Base-by-base conservation (phyloP, 2,888 invertebrate species). In the Cataglyphis livida region DNA sequence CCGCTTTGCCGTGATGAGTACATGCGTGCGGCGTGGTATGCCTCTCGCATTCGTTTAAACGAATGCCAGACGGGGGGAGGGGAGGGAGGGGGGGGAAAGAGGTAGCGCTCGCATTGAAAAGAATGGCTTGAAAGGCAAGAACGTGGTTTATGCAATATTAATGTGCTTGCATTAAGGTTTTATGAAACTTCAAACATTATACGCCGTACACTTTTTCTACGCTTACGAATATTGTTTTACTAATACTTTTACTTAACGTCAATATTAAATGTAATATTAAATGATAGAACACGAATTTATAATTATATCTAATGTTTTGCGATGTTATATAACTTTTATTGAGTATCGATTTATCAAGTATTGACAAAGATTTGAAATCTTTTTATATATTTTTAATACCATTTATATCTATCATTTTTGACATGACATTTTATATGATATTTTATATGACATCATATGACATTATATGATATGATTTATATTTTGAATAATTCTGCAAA, bases 1-100 rank as follows among this genome's bases (percentile, higher is more conserved):
- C 73, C 66, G 61, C 68, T 84, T 82, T 65, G 65, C 74, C 32
- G 21, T 44, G 73, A 78, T 75, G 73, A 75, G 79, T 84, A 65
- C 66, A 81, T 54, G 48, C 73, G 65, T 73, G 59, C 57, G 59
- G 51, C 71, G 48, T 54, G 62, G 61, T 74, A 75, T 75, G 64
- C 64, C 70, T 74, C 44, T 61, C 76, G 57, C 38, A 51, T 81
- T 64, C 64, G 71, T 76, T 84, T 82, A 81, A 44, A 75, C 82
- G 70, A 61, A 71, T 51, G 54, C 78, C 73, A 61, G 73, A 59
- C 54, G 51, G 21, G 57, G 25, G 25, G 15, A 0, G 28, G 28
- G 28, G 28, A 2, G 28, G 28, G 1, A 2, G 28, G 0, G 21
- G 21, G 0, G 21, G 28, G 28, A 0, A 0, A 28, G 28, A 25